Percentiles rank a stretch among this genome's conserved stretches.
Conservation (phyloP, 2,797 vertebrate genomes). For the Helarctos malayanus region DNA sequence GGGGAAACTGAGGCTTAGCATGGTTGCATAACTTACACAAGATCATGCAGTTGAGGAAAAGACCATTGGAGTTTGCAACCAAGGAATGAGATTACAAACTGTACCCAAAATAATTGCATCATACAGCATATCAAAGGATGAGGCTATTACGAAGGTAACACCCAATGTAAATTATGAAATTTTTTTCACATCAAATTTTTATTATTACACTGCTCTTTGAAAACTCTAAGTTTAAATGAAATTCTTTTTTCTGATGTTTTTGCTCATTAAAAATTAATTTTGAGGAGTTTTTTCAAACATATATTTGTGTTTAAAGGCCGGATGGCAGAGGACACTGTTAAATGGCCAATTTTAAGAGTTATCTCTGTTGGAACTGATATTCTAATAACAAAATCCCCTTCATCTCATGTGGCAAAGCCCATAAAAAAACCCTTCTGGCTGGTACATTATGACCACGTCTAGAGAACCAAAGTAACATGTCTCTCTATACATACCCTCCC, state of each 20-base stretch:
- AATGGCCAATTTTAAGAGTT: neutral
- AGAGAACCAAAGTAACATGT: conserved; percentile 36
- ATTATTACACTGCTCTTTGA: neutral
- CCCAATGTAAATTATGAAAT: neutral
- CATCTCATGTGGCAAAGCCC: neutral
- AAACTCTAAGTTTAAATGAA: neutral
- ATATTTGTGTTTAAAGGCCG: neutral
- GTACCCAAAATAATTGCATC: neutral
- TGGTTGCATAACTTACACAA: neutral
- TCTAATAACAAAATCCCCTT: conserved; percentile 61
- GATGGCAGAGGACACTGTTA: neutral
- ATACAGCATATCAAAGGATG: neutral
- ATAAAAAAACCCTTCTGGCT: conserved; percentile 13
- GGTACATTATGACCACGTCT: neutral
- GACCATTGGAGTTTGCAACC: rapidly evolving
- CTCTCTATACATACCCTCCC: neutral
- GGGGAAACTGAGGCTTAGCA: neutral
- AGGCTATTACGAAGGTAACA: neutral
- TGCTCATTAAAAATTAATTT: conserved; percentile 36
- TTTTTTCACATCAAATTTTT: neutral
- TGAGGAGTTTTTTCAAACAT: neutral
- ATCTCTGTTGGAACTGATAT: neutral
- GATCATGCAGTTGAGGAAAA: neutral
- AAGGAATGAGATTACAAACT: neutral
- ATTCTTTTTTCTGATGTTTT: neutral